Evolutionary conservation across 2,797 vertebrate genomes (phyloP), one percentile per base, ranked within the genome.

Genomic region (Notamacropus eugenii): DNA sequence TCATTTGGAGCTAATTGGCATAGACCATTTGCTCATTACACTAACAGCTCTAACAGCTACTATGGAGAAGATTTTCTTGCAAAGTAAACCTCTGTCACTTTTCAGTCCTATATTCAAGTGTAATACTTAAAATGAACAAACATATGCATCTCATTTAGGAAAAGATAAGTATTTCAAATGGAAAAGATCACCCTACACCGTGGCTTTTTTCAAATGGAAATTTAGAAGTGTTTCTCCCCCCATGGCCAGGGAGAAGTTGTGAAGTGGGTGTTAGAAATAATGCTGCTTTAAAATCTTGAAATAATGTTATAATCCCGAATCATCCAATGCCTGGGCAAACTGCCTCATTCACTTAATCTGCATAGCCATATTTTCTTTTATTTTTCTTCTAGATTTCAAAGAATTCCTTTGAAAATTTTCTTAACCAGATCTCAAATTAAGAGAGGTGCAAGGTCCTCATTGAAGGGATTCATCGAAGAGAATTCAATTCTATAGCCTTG

Each of bases 21-120:
- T 28, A 92, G 55, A 82, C 59, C 54, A 57, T 92, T 92, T 54
- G 62, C 62, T 57, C 59, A 87, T 87, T 92, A 57, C 34, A 28
- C 54, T 82, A 92, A 87, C 54, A 92, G 46, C 91, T 92, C 54
- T 56, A 92, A 87, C 54, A 94, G 55, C 62, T 92, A 55, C 22
- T 92, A 11, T 52, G 29, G 24, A 57, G 55, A 87, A 14, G 54
- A 82, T 94, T 52, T 11, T 55, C 31, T 74, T 28, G 55, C 9
- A 31, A 94, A 67, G 46, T 31, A 91, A 19, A 29, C 34, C n/a
- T 91, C 52, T 55, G 90, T 94, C 90, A 94, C 14, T 92, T 67
- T 82, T 56, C 59, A 94, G 54, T 94, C 62, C 54, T 92, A 90
- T 90, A 90, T 57, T 62, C 67, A 50, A 74, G 27, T 54, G 67